Base-by-base conservation (phyloP, 1,140 invertebrate species). In the Trigoniulus corallinus region DNA sequence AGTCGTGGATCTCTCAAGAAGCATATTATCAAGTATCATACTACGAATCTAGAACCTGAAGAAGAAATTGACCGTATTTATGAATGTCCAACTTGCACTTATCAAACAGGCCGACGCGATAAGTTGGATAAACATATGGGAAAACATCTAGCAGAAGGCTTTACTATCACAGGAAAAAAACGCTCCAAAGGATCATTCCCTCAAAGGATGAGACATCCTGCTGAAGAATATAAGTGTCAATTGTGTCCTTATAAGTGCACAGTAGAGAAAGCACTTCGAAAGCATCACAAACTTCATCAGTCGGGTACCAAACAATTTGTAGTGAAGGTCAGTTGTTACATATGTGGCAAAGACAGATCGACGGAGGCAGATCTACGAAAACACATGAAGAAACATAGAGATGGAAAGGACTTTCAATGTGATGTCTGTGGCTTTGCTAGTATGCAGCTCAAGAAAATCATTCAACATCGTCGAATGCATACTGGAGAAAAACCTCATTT, bases 401-500 rank as follows among this genome's bases (percentile, higher is more conserved):
- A 57, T 12, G 60, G 51, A 13, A 59, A 61, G 29, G 53, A 56
- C 34, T 63, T 60, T 34, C 47, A 56, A 12, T 64, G 62, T 50
- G 60, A 62, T 47, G 54, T 61, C 43, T 64, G 62, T 48, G 53
- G 54, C 15, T 64, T 64, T 49, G 51, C 57, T 40, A 60, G 59
- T 15, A 58, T 64, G 22, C 62, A 64, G 51, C 50, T 62, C 15
- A 64, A 64, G 47, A 64, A 64, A 54, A 60, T 63, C 2, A 72
- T 71, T 51, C 70, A 72, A 54, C 71, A 73, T 54, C 66, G 70
- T 46, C 66, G 72, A 26, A 75, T 76, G 69, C 75, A 77, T 55
- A 77, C 74, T 13, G 74, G 74, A 0, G 74, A 76, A 53, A 74
- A 74, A 52, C 72, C 72, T 7, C 72, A 74, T 54, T 57, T 73